phyloP scores from a whole-genome alignment of 2,113 vertebrate genomes.

The Pluvialis apricaria region DNA sequence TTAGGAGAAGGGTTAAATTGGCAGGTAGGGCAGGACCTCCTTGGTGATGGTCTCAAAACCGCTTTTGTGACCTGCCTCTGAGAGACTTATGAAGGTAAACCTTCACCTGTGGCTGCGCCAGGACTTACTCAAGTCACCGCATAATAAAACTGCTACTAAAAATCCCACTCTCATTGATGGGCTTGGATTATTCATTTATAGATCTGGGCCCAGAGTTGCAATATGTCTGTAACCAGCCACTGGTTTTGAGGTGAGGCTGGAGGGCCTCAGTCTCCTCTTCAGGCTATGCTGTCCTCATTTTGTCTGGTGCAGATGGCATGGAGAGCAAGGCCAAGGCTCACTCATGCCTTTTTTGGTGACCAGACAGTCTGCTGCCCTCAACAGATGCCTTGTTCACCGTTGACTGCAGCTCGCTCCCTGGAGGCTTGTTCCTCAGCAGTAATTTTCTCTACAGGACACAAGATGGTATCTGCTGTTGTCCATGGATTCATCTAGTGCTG shows the following conservation, averaged over 20 bases:
- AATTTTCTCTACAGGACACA: background rate
- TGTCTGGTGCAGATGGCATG: background rate
- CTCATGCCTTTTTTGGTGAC: background rate
- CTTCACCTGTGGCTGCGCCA: background rate
- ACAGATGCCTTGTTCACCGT: accelerated
- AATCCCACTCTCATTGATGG: background rate
- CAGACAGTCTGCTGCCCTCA: background rate
- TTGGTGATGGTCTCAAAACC: background rate
- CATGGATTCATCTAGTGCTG: background rate
- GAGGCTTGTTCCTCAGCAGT: background rate
- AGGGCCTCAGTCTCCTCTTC: background rate
- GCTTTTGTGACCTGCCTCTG: background rate
- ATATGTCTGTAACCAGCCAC: background rate
- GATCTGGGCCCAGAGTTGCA: background rate
- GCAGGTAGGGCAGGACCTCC: background rate
- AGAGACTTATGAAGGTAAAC: background rate
- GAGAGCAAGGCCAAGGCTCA: background rate
- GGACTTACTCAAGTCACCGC: background rate
- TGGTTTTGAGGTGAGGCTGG: background rate
- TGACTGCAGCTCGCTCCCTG: background rate
- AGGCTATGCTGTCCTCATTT: background rate
- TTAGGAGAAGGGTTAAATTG: background rate
- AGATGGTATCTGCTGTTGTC: background rate
- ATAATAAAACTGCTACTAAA: background rate
- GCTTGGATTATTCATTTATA: background rate